Conservation (phyloP, 2,113 vertebrate species). For the Gallinago undulata region DNA sequence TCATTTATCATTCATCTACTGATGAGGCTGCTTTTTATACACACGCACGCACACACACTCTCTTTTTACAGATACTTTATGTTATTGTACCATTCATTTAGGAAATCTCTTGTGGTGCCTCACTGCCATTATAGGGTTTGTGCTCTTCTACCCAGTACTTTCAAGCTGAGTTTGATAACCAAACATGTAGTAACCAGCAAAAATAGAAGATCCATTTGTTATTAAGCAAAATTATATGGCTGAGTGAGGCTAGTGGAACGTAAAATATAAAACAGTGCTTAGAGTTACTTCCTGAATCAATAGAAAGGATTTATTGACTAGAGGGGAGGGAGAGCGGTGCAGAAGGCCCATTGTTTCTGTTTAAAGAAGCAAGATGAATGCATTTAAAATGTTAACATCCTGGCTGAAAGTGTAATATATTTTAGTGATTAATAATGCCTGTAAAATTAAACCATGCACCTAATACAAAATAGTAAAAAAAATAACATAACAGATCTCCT, state of each 20-base stretch:
- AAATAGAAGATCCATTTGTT: constrained; percentile 67
- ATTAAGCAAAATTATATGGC: constrained; percentile 71
- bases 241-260: constrained; percentile 60
- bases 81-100: constrained; percentile 64
- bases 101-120: constrained; percentile 54
- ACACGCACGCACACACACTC: not conserved
- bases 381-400: constrained; percentile 70
- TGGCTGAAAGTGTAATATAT: constrained; percentile 53
- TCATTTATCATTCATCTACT: constrained; percentile 69
- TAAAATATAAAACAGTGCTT: constrained; percentile 73
- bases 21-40: constrained; percentile 64
- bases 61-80: constrained; percentile 41
- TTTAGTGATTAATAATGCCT: constrained; percentile 68
- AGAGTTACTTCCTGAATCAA: constrained; percentile 70
- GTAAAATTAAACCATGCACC: constrained; percentile 68
- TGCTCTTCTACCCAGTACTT: constrained; percentile 49
- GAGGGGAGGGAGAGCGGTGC: constrained; percentile 39
- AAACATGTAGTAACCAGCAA: constrained; percentile 61
- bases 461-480: constrained; percentile 49
- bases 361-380: constrained; percentile 72
- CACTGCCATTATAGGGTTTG: constrained; percentile 35
- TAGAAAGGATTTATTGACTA: constrained; percentile 70
- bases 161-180: constrained; percentile 59
- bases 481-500: constrained; percentile 42
- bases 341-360: constrained; percentile 66